Evolutionary conservation across 2,888 invertebrate genomes (phyloP), one percentile per base, ranked within the genome.

Genomic region (Sphaerolaimus hirsutus): DNA sequence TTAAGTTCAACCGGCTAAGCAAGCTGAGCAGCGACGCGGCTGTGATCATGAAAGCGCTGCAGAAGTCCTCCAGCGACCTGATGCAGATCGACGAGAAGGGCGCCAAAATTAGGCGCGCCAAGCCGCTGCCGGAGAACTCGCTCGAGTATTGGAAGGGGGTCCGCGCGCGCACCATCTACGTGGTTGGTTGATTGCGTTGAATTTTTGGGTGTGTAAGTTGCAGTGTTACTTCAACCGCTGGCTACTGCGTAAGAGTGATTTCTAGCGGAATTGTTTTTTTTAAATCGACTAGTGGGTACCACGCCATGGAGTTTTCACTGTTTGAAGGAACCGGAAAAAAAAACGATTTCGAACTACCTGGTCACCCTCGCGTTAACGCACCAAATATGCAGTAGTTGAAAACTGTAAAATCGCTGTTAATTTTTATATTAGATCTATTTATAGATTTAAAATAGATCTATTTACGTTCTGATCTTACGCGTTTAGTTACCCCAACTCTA

Each of bases 1-100:
- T 80, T 42, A 83, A 76, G 49, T 97, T 93, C 64, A 86, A 89
- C 65, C 74, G 89, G 23, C 72, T 93, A 44, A 63, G 64, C 12
- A 43, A 48, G 41, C 62, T 91, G 17, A 73, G 76, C 1, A 73
- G 68, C 1, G 80, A 87, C 55, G 53, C 67, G 0, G 71, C 74
- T 26, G 71, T 75, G 0, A 82, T 93, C 51, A 70, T 75, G 1
- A 72, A 73, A 47, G 79, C 86, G 0, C 58, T 89, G 2, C 73
- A 73, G 51, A 78, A 79, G 54, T 78, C 83, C 0, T 73, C 75
- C 12, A 72, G 72, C 43, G 75, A 76, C 17, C 63, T 86, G 17
- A 64, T 51, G 53, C 52, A 47, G 26, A 48, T 57, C 14, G 63
- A 78, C 2, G 77, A 77, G 51, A 76, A 77, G 55, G 70, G 66